phyloP scores from a whole-genome alignment of 2,888 invertebrate genomes.

The Pardosa pseudoannulata region DNA sequence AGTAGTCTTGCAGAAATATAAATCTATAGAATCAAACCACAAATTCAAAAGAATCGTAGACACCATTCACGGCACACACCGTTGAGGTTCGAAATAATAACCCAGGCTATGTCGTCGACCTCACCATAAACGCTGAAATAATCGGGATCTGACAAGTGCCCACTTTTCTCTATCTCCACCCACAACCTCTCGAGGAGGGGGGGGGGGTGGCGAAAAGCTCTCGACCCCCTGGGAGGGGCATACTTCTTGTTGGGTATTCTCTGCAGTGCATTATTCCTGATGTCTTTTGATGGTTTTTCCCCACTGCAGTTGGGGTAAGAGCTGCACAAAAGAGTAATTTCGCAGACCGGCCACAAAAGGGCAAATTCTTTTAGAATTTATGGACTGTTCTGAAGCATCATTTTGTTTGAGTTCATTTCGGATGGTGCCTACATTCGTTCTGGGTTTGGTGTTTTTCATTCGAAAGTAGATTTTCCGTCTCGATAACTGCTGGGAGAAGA shows the following conservation, averaged over 20 bases:
- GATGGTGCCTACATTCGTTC: no score
- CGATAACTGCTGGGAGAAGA: no score
- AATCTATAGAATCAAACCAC: not conserved
- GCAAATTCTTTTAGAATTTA: not conserved
- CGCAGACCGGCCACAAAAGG: not conserved
- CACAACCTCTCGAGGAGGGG: slow-evolving; percentile 41
- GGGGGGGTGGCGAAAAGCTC: not conserved
- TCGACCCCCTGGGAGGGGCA: slow-evolving; percentile 26
- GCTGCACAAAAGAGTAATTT: not conserved
- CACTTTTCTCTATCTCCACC: slow-evolving; percentile 67
- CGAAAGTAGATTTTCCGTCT: no score
- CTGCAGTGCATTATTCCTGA: slow-evolving; percentile 36
- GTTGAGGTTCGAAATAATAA: slow-evolving; percentile 37
- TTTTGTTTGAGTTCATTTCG: no score
- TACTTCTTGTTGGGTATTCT: slow-evolving; percentile 42
- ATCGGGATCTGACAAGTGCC: slow-evolving; percentile 41
- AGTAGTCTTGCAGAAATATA: not conserved
- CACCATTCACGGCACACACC: not conserved
- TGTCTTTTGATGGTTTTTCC: not conserved
- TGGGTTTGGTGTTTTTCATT: no score
- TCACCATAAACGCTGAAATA: slow-evolving; percentile 50
- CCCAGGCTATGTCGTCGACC: slow-evolving; percentile 53
- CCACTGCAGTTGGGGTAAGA: slow-evolving; percentile 28
- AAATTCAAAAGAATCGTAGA: not conserved
- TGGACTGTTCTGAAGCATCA: not conserved